These are phyloP conservation scores for Chironomus striatipennis DNA, from an alignment of 1,140 invertebrate genomes.

Conservation along the genomic window DNA sequence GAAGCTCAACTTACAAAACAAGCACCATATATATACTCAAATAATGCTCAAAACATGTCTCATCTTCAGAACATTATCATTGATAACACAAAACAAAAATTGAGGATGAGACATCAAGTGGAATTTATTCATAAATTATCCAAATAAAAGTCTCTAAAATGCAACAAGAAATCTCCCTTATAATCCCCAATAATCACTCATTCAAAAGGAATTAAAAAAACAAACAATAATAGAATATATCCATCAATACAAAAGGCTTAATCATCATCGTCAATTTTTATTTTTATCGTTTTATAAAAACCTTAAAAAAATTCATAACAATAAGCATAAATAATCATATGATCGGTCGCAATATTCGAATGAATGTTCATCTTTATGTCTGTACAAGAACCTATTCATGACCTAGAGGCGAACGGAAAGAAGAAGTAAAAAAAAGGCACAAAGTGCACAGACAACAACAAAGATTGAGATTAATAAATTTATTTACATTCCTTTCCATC, in stretches of 20 bases:
- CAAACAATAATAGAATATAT: background rate
- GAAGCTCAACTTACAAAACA: too few relatives aligned
- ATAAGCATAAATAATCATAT: slow-evolving; percentile 15
- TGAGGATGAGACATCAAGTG: too few relatives aligned
- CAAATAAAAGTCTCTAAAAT: too few relatives aligned
- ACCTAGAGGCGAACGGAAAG: background rate
- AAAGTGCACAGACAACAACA: background rate
- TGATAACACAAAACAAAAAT: too few relatives aligned
- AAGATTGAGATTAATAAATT: background rate
- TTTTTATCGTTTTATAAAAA: too few relatives aligned
- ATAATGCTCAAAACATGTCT: too few relatives aligned
- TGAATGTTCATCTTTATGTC: too few relatives aligned
- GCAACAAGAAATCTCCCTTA: too few relatives aligned
- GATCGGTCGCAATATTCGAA: slow-evolving; percentile 2
- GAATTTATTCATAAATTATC: too few relatives aligned
- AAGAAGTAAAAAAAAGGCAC: background rate
- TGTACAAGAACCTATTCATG: background rate
- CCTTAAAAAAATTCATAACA: background rate
- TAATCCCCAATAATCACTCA: background rate
- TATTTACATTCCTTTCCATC: background rate
- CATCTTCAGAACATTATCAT: too few relatives aligned
- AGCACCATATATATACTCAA: too few relatives aligned
- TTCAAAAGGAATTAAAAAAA: background rate
- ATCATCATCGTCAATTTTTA: background rate
- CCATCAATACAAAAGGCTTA: background rate